A percentile compares a stretch with the other conserved stretches of the same genome.
Evolutionary conservation across 2,888 invertebrate species (phyloP).

Genomic region (Augiades crinisus): DNA sequence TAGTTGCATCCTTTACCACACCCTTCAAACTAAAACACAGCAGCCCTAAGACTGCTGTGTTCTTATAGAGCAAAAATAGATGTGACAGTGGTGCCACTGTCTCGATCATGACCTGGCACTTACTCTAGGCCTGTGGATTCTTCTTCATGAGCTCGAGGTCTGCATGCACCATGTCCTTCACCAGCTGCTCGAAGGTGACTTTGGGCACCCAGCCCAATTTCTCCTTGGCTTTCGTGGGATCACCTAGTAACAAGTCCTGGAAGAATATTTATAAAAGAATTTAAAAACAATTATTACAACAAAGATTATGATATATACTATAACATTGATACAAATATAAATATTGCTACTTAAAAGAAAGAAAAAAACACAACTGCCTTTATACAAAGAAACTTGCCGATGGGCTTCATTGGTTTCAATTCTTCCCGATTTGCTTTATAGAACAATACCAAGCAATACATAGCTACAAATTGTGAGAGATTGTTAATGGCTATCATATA

Average conservation of each 20-base stretch:
- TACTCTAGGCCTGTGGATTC: conserved; percentile 90
- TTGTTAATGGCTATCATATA: conserved; percentile 95
- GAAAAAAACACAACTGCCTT: conserved; percentile 99
- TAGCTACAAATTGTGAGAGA: conserved; percentile 96
- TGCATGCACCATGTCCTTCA: conserved; percentile 96
- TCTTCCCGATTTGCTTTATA: conserved; percentile 94
- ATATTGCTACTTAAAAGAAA: conserved; percentile 91
- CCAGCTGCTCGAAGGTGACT: conserved; percentile 90
- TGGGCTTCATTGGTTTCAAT: conserved; percentile 94
- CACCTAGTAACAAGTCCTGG: conserved; percentile 94
- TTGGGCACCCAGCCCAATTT: conserved; percentile 94
- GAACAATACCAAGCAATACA: conserved; percentile 97
- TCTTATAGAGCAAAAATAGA: too few relatives aligned
- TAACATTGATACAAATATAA: background rate
- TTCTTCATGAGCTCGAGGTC: conserved; percentile 95
- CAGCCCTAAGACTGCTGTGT: too few relatives aligned
- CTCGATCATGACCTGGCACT: too few relatives aligned
- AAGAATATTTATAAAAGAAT: conserved; percentile 28
- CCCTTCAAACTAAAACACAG: too few relatives aligned
- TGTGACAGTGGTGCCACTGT: too few relatives aligned
- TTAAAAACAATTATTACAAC: too few relatives aligned
- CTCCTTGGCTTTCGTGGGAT: conserved; percentile 93
- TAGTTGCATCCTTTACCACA: too few relatives aligned
- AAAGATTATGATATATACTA: too few relatives aligned
- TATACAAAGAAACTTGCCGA: conserved; percentile 97